Percentiles rank a stretch among this genome's conserved stretches.
These are phyloP conservation scores for Tenebrio molitor DNA, from an alignment of 1,140 invertebrate species.

Conservation along the genomic window DNA sequence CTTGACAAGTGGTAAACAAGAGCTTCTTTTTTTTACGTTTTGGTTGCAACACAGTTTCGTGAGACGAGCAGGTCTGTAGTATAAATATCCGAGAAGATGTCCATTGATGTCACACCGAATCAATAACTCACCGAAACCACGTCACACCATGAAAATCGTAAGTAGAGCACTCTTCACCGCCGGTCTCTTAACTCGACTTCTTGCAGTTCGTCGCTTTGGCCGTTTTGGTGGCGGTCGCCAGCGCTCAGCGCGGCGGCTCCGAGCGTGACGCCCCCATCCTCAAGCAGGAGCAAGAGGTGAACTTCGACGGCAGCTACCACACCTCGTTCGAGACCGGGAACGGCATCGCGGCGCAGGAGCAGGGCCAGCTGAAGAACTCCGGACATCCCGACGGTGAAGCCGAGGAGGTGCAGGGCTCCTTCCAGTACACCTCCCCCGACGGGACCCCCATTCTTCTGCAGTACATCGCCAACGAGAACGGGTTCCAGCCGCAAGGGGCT, in stretches of 20 bases:
- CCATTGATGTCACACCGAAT: constrained; percentile 17
- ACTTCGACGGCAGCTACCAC: constrained; percentile 69
- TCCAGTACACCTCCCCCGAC: constrained; percentile 70
- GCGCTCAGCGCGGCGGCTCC: constrained; percentile 1
- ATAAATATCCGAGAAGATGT: constrained; percentile 25
- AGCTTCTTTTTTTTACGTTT: constrained; percentile 32
- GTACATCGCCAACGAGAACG: constrained; percentile 72
- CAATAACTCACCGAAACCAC: constrained; percentile 12
- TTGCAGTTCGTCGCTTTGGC: constrained; percentile 12
- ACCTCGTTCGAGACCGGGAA: constrained; percentile 73
- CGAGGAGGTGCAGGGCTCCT: constrained; percentile 56
- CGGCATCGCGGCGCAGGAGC: constrained; percentile 71
- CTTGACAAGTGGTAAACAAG: constrained; percentile 33
- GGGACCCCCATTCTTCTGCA: constrained; percentile 67
- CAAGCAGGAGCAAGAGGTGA: constrained; percentile 65
- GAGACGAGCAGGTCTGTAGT: constrained; percentile 1
- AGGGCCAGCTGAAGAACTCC: constrained; percentile 63
- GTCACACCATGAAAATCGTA: constrained; percentile 7
- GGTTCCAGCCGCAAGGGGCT: constrained; percentile 70
- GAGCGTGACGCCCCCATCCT: constrained; percentile 66
- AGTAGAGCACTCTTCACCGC: background rate
- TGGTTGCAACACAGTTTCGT: constrained; percentile 13
- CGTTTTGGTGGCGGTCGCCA: background rate
- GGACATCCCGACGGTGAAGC: constrained; percentile 64
- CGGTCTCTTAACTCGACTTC: background rate